Evolutionary conservation across 1,140 invertebrate genomes (phyloP).

Genomic region (Drosophila kikkawai): DNA sequence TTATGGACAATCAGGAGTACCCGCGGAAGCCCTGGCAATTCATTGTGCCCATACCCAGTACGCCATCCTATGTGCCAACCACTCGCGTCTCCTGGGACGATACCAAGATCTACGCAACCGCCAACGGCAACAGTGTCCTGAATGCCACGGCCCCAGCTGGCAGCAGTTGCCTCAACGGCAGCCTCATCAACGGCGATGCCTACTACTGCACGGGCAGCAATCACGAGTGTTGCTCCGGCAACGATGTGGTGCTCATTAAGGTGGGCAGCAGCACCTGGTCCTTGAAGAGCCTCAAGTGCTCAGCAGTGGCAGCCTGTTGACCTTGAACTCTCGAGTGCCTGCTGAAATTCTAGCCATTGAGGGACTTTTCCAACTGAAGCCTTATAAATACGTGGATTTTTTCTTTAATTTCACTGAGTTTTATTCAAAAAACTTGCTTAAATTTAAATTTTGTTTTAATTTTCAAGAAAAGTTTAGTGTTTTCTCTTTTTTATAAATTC

Average conservation of each 20-base stretch:
- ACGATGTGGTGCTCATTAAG: slow-evolving; percentile 85
- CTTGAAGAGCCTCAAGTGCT: slow-evolving; percentile 24
- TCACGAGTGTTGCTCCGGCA: slow-evolving; percentile 81
- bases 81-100: slow-evolving; percentile 84
- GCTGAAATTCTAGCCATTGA: not conserved
- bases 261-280: slow-evolving; percentile 53
- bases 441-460: slow-evolving; percentile 7
- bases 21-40: slow-evolving; percentile 78
- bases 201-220: slow-evolving; percentile 82
- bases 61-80: slow-evolving; percentile 82
- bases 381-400: not conserved
- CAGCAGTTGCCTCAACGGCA: slow-evolving; percentile 25
- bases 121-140: slow-evolving; percentile 16
- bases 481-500: not conserved
- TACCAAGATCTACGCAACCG: slow-evolving; percentile 77
- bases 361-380: not conserved
- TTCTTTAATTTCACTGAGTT: not conserved
- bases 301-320: slow-evolving; percentile 20
- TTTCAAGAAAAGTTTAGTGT: not conserved
- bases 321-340: slow-evolving; percentile 67
- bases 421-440: not conserved
- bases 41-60: slow-evolving; percentile 76
- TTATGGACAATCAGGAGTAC: slow-evolving; percentile 52
- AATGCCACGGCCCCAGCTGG: slow-evolving; percentile 43
- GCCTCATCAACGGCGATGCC: slow-evolving; percentile 56